Evolutionary conservation across 2,888 invertebrate species (phyloP).

Genomic region (Litoditis marina): DNA sequence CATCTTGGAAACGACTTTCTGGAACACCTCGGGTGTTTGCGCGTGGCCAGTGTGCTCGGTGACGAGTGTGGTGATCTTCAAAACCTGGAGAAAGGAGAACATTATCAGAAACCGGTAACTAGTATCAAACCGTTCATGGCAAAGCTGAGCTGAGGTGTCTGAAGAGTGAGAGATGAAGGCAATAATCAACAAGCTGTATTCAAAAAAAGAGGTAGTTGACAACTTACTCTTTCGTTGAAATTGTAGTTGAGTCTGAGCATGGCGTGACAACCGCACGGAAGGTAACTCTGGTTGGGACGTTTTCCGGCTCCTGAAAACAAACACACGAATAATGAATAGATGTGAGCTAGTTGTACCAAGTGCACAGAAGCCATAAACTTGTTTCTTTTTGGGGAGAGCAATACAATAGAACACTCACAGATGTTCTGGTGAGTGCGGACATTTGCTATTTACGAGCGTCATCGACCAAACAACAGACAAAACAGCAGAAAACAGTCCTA

Average conservation of each 20-base stretch:
- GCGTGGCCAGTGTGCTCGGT: constrained; percentile 33
- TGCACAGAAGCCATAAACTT: background rate
- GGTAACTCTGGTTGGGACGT: constrained; percentile 59
- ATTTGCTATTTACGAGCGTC: too few relatives aligned
- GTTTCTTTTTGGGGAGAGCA: background rate
- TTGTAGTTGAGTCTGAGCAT: constrained; percentile 57
- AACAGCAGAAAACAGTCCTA: too few relatives aligned
- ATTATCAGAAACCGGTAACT: background rate
- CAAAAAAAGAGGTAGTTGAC: background rate
- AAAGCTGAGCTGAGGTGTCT: too few relatives aligned
- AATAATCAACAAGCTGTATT: too few relatives aligned
- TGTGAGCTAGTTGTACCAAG: background rate
- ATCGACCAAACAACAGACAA: too few relatives aligned
- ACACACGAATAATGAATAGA: background rate
- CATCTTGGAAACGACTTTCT: constrained; percentile 11
- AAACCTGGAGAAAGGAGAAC: constrained; percentile 8
- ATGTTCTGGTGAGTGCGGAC: constrained; percentile 7
- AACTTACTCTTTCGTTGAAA: constrained; percentile 42
- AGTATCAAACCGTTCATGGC: too few relatives aligned
- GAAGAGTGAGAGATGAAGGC: too few relatives aligned
- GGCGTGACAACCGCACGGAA: constrained; percentile 58
- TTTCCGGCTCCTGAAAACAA: constrained; percentile 50
- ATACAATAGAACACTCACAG: constrained; percentile 2
- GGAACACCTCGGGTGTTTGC: constrained; percentile 15
- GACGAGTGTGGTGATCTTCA: constrained; percentile 31